Percentiles rank a stretch among this genome's conserved stretches.
Evolutionary conservation across 2,113 vertebrate species (phyloP).

Genomic region (Maccullochella peelii): DNA sequence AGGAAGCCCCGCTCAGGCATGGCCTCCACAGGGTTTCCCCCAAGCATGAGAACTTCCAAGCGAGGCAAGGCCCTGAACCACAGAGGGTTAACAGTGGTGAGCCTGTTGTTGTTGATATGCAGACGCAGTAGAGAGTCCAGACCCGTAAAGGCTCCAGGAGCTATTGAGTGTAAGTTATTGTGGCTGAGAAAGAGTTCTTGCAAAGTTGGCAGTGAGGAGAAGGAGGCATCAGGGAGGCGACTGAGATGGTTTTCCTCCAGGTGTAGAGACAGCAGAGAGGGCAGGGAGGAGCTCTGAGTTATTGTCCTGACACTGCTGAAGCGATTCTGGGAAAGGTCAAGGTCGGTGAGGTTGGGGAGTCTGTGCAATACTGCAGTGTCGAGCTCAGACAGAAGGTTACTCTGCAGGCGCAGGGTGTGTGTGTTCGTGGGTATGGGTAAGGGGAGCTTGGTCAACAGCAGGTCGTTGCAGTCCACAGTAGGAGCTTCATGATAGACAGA

Average conservation of each 20-base stretch:
- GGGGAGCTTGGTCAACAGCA: conserved; percentile 87
- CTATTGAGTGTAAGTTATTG: conserved; percentile 89
- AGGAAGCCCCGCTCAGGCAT: conserved; percentile 91
- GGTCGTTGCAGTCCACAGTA: conserved; percentile 94
- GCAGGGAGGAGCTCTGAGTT: conserved; percentile 78
- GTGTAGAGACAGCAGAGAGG: conserved; percentile 90
- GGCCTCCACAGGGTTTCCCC: conserved; percentile 90
- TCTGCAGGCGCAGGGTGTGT: conserved; percentile 92
- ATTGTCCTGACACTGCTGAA: conserved; percentile 84
- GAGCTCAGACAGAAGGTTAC: conserved; percentile 89
- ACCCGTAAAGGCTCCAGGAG: conserved; percentile 87
- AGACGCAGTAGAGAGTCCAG: conserved; percentile 88
- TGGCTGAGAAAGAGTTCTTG: conserved; percentile 96
- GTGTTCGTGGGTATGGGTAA: conserved; percentile 84
- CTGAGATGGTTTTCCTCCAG: conserved; percentile 92
- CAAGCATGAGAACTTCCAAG: conserved; percentile 94
- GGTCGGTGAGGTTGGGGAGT: conserved; percentile 91
- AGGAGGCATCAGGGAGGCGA: conserved; percentile 87
- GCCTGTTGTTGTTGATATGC: conserved; percentile 93
- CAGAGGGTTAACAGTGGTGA: conserved; percentile 85
- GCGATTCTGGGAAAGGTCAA: conserved; percentile 94
- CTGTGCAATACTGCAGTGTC: conserved; percentile 83
- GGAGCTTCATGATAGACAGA: conserved; percentile 91
- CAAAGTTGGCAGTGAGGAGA: conserved; percentile 86
- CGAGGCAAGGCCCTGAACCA: conserved; percentile 91